phyloP scores from a whole-genome alignment of 2,113 vertebrate genomes.

The Spilogale gracilis region DNA sequence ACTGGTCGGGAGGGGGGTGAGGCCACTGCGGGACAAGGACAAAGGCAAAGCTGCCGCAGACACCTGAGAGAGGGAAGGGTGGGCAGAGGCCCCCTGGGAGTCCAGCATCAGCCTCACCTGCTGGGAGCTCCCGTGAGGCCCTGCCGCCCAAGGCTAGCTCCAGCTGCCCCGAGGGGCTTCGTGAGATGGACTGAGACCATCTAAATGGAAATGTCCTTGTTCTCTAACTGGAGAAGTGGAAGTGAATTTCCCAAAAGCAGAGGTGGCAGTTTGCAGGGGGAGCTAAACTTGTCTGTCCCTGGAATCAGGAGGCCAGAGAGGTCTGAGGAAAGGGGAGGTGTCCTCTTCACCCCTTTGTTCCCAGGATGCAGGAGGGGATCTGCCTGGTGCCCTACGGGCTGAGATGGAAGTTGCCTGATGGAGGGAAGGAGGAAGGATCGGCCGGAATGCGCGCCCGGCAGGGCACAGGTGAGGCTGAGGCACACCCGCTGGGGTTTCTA shows the following conservation, averaged over 20 bases:
- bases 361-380: background rate
- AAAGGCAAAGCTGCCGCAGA: background rate
- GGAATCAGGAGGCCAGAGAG: background rate
- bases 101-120: background rate
- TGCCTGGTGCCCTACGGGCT: background rate
- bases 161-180: background rate
- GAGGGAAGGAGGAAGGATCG: too few species aligned
- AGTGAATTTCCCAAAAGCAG: background rate
- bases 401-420: background rate
- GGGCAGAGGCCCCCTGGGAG: rapidly evolving
- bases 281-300: background rate
- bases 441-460: background rate
- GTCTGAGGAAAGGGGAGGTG: background rate
- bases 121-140: background rate
- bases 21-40: background rate
- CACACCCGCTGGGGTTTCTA: background rate
- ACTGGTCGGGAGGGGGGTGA: background rate
- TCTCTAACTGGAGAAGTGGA: background rate
- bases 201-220: background rate
- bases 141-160: background rate
- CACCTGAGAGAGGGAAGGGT: too few species aligned
- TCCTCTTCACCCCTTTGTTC: background rate
- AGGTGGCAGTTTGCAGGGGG: background rate
- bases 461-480: background rate
- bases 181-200: background rate